A percentile compares a stretch with the other conserved stretches of the same genome.
These are phyloP conservation scores for Aplocera efformata DNA, from an alignment of 2,888 invertebrate species.

Conservation along the genomic window DNA sequence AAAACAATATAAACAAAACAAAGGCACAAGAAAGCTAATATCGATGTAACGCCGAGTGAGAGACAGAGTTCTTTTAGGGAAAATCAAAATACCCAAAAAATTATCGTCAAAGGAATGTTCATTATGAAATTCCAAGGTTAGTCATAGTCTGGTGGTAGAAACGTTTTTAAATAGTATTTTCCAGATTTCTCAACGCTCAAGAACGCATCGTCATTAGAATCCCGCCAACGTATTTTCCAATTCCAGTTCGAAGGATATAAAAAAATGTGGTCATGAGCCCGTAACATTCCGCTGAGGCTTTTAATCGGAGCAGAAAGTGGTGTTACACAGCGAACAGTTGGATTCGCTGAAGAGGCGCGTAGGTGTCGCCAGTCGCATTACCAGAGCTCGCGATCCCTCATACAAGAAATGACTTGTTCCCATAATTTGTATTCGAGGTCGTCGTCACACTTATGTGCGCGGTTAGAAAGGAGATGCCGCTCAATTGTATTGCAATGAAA, in stretches of 20 bases:
- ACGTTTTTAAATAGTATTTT: too few relatives aligned
- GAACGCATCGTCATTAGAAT: background rate
- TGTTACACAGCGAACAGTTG: conserved; percentile 60
- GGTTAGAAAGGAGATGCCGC: conserved; percentile 73
- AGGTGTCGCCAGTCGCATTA: conserved; percentile 65
- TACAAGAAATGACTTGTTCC: conserved; percentile 73
- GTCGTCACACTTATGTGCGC: conserved; percentile 66
- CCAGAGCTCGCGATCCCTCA: conserved; percentile 63
- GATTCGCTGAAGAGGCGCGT: conserved; percentile 71
- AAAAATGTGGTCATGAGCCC: conserved; percentile 19
- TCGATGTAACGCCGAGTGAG: too few relatives aligned
- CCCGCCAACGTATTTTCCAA: conserved; percentile 6
- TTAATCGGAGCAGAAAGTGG: conserved; percentile 69
- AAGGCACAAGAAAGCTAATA: too few relatives aligned
- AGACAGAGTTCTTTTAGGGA: too few relatives aligned
- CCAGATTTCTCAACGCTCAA: conserved; percentile 2
- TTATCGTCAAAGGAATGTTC: too few relatives aligned
- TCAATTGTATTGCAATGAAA: conserved; percentile 59
- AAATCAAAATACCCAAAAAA: too few relatives aligned
- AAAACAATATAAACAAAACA: too few relatives aligned
- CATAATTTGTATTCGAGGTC: conserved; percentile 77
- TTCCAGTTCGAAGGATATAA: conserved; percentile 14
- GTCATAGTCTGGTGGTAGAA: conserved; percentile 5
- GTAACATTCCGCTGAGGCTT: conserved; percentile 26
- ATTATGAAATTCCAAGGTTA: conserved; percentile 3